Conservation (phyloP, 2,113 vertebrate genomes). For the Corythornis vintsioides region DNA sequence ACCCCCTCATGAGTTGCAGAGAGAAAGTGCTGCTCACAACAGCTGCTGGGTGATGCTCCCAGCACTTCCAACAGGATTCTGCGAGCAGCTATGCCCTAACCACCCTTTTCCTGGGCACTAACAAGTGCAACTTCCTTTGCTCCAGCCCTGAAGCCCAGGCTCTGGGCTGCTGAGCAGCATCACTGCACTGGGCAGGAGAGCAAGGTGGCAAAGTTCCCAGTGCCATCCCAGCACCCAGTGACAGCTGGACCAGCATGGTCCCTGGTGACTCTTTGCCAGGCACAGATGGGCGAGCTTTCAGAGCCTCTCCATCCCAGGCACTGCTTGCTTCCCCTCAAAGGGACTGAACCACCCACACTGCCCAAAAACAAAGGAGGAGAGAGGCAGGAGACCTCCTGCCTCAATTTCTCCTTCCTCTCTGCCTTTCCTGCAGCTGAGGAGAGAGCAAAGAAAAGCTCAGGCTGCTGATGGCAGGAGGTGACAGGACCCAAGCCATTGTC, state of each 20-base stretch:
- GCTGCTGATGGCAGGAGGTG: background rate
- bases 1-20: background rate
- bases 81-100: background rate
- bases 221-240: background rate
- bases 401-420: background rate
- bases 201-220: rapidly evolving
- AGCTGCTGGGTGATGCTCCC: background rate
- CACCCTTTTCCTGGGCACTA: background rate
- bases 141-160: background rate
- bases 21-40: background rate
- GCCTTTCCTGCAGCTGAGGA: background rate
- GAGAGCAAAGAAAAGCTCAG: background rate
- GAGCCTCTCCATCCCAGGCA: background rate
- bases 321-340: background rate
- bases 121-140: background rate
- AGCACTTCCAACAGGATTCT: background rate
- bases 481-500: background rate
- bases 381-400: background rate
- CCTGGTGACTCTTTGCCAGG: background rate
- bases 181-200: rapidly evolving
- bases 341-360: background rate
- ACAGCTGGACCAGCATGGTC: background rate
- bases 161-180: background rate
- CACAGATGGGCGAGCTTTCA: rapidly evolving
- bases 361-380: background rate